Percentiles rank a stretch among this genome's conserved stretches.
Conservation (phyloP, 53 echinoderm and acorn worm genomes). For the Patiria pectinifera region DNA sequence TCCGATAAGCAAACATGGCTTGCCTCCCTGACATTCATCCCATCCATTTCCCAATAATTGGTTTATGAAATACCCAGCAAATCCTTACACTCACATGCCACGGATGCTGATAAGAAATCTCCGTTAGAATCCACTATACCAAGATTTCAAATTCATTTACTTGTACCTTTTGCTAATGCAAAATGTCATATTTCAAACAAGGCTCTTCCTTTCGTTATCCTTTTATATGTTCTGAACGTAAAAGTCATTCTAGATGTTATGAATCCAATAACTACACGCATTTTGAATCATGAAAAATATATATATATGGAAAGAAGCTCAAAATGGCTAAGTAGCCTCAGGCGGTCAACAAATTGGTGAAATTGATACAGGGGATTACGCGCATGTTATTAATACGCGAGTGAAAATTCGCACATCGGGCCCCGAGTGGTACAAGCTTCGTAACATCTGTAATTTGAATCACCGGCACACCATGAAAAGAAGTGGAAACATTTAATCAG, state of each 20-base stretch:
- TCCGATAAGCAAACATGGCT: slow-evolving; percentile 24
- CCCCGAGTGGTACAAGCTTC: not conserved
- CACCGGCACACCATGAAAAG: slow-evolving; percentile 25
- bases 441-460: slow-evolving; percentile 20
- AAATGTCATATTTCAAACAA: too few relatives aligned
- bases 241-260: too few relatives aligned
- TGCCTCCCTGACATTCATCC: slow-evolving; percentile 33
- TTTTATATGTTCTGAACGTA: too few relatives aligned
- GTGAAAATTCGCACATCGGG: not conserved
- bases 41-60: slow-evolving; percentile 11
- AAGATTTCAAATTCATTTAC: too few relatives aligned
- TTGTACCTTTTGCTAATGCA: too few relatives aligned
- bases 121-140: too few relatives aligned
- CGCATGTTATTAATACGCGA: not conserved
- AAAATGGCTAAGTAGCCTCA: not conserved
- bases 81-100: too few relatives aligned
- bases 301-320: not conserved
- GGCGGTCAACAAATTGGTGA: not conserved
- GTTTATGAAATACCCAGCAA: not conserved
- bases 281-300: too few relatives aligned
- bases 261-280: too few relatives aligned
- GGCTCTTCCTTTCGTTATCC: too few relatives aligned
- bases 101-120: too few relatives aligned
- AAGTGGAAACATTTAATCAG: slow-evolving; percentile 8
- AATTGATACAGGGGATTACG: not conserved